Conservation (phyloP, 1,140 invertebrate species). For the Antheraea mylitta region DNA sequence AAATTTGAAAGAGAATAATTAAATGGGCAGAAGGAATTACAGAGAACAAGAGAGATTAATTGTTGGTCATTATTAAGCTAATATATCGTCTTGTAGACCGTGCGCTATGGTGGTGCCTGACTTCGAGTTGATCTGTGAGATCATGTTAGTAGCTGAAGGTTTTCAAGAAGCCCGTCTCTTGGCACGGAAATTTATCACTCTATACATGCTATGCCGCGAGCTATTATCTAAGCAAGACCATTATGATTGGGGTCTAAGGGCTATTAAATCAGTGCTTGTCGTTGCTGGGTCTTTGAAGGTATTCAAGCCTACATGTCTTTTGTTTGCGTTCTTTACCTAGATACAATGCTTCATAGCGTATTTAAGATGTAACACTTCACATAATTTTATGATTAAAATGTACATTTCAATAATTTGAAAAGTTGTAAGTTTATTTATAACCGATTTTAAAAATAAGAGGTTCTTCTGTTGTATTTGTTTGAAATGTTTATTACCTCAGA, state of each 20-base stretch:
- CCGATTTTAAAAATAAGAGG: too few species aligned
- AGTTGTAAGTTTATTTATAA: too few species aligned
- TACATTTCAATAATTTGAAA: too few species aligned
- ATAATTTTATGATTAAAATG: too few species aligned
- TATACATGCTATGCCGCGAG: conserved; percentile 93
- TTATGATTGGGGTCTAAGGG: conserved; percentile 96
- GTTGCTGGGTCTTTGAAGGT: conserved; percentile 91
- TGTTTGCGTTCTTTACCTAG: not conserved
- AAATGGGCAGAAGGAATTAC: too few species aligned
- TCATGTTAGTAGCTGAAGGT: conserved; percentile 96
- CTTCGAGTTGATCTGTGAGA: conserved; percentile 95
- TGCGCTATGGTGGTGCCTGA: conserved; percentile 98
- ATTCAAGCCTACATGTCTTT: not conserved
- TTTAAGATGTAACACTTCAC: too few species aligned
- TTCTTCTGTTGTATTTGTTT: too few species aligned
- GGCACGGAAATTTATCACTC: conserved; percentile 94
- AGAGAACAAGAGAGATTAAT: too few species aligned
- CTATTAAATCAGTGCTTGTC: conserved; percentile 95
- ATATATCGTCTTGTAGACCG: conserved; percentile 79
- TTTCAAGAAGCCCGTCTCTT: conserved; percentile 92
- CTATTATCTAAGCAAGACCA: conserved; percentile 95
- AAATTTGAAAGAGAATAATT: too few species aligned
- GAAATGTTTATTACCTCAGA: too few species aligned
- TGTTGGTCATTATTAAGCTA: not conserved
- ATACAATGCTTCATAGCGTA: too few species aligned